A percentile compares a stretch with the other conserved stretches of the same genome.
These are phyloP conservation scores for Alauda arvensis DNA, from an alignment of 2,797 vertebrate species.

Conservation along the genomic window DNA sequence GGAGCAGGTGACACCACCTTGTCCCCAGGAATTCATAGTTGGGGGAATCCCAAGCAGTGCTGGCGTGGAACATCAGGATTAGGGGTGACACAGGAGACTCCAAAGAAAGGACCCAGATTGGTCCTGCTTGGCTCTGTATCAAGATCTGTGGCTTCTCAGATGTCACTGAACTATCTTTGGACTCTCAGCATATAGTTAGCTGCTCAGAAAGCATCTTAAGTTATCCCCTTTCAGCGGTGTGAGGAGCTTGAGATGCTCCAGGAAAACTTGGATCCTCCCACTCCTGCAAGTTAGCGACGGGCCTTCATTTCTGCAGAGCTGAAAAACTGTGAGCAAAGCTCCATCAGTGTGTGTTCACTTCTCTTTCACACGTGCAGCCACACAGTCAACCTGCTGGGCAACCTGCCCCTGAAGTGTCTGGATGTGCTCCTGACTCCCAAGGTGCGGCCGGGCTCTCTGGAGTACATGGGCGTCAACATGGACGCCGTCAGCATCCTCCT, in stretches of 20 bases:
- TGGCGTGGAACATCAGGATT: neutral
- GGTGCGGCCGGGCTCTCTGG: constrained; percentile 80
- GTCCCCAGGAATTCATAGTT: neutral
- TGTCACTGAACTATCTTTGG: neutral
- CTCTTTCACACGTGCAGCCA: constrained; percentile 69
- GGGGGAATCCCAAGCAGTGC: neutral
- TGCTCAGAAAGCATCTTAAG: neutral
- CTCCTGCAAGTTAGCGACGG: rapidly evolving
- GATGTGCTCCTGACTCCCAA: constrained; percentile 86
- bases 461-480: constrained; percentile 93
- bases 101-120: neutral
- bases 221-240: neutral
- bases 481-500: constrained; percentile 85
- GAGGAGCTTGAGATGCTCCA: neutral
- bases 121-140: neutral
- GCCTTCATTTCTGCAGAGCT: neutral
- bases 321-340: neutral
- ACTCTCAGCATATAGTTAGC: neutral
- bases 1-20: neutral
- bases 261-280: neutral
- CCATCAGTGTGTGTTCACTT: neutral
- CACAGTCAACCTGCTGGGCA: constrained; percentile 85
- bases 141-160: neutral
- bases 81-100: neutral
- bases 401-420: constrained; percentile 86